Evolutionary conservation across 2,888 invertebrate species (phyloP).

Genomic region (Microctonus hyperodae): DNA sequence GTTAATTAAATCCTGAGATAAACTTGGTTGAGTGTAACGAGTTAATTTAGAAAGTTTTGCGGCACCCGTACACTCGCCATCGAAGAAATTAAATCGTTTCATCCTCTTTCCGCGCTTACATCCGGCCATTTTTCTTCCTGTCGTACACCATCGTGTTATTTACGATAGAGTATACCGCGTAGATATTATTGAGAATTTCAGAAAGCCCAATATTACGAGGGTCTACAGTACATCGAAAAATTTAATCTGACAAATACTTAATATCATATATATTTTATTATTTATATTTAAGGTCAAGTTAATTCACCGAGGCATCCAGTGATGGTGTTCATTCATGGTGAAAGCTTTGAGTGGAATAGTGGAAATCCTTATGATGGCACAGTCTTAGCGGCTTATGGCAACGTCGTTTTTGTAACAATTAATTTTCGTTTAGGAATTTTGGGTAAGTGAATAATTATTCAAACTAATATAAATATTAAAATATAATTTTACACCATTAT

Average conservation of each 20-base stretch:
- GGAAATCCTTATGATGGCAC: conserved; percentile 98
- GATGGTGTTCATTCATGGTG: conserved; percentile 92
- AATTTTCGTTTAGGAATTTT: conserved; percentile 85
- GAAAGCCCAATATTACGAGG: background rate
- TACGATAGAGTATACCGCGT: background rate
- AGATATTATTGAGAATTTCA: conserved; percentile 7
- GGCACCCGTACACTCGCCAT: conserved; percentile 17
- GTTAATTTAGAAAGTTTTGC: conserved; percentile 42
- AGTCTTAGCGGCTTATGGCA: conserved; percentile 90
- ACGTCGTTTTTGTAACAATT: conserved; percentile 84
- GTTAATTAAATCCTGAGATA: conserved; percentile 47
- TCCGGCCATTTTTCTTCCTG: background rate
- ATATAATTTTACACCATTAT: background rate
- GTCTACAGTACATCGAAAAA: background rate
- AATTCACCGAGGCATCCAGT: conserved; percentile 74
- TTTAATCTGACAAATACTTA: background rate
- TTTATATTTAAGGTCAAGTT: conserved; percentile 47
- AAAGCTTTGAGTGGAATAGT: conserved; percentile 96
- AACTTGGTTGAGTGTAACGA: conserved; percentile 40
- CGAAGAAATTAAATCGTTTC: conserved; percentile 38
- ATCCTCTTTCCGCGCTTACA: conserved; percentile 12
- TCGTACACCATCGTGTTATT: conserved; percentile 13
- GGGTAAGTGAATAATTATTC: conserved; percentile 69
- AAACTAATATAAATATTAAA: background rate
- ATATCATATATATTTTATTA: background rate